These are phyloP conservation scores for Cephus nigrinus DNA, from an alignment of 2,888 invertebrate genomes.

Conservation along the genomic window DNA sequence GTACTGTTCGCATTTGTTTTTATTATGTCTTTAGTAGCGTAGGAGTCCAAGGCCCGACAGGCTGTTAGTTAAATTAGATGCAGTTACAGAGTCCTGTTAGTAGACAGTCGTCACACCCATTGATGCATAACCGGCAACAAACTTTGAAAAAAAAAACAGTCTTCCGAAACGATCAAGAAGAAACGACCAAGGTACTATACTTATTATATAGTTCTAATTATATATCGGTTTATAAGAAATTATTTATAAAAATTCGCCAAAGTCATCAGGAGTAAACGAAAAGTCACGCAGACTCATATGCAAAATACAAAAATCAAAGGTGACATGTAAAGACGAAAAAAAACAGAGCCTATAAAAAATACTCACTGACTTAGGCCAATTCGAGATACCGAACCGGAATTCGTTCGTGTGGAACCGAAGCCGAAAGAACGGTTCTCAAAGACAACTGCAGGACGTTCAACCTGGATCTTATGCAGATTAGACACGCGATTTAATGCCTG, in stretches of 20 bases:
- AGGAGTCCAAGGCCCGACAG: neutral
- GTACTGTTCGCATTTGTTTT: neutral
- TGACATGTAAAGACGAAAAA: neutral
- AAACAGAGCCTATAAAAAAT: neutral
- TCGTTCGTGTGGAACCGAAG: neutral
- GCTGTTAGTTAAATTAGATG: conserved; percentile 1
- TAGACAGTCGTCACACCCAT: neutral
- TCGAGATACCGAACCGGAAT: neutral
- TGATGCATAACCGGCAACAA: neutral
- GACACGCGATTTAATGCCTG: neutral
- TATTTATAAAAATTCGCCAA: no score
- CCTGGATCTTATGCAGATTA: neutral
- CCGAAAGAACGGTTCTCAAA: neutral
- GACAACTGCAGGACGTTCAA: neutral
- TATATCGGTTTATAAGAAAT: neutral
- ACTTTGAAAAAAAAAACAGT: neutral
- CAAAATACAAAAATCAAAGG: neutral
- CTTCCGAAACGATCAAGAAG: neutral
- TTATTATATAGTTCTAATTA: neutral
- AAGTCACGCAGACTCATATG: neutral
- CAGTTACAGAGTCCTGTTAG: neutral
- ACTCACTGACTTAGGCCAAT: neutral
- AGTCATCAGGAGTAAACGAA: no score
- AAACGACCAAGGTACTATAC: neutral
- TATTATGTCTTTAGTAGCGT: neutral